Evolutionary conservation across 2,888 invertebrate genomes (phyloP).

Genomic region (Heliconius hortense): DNA sequence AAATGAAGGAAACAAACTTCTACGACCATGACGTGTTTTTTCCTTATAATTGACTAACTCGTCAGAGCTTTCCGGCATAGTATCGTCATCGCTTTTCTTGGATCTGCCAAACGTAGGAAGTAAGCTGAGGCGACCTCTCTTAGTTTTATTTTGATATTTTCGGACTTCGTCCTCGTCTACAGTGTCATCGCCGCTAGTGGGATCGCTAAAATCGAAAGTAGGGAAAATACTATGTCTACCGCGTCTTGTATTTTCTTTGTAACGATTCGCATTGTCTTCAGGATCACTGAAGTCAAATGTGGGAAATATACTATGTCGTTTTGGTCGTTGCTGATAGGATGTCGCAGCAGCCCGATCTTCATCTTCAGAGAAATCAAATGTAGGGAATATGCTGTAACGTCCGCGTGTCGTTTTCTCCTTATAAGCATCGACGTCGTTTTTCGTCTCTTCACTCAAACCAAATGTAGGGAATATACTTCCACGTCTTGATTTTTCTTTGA

Average conservation of each 20-base stretch:
- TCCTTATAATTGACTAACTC: slow-evolving; percentile 73
- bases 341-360: slow-evolving; percentile 61
- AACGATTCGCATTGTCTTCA: slow-evolving; percentile 62
- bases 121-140: slow-evolving; percentile 69
- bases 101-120: slow-evolving; percentile 72
- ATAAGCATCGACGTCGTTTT: slow-evolving; percentile 60
- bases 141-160: slow-evolving; percentile 70
- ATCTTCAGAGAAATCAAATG: slow-evolving; percentile 72
- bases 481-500: slow-evolving; percentile 56
- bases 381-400: slow-evolving; percentile 68
- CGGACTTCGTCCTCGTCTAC: slow-evolving; percentile 71
- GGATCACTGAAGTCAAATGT: slow-evolving; percentile 71
- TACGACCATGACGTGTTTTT: slow-evolving; percentile 66
- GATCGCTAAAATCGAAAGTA: slow-evolving; percentile 67
- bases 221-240: slow-evolving; percentile 74
- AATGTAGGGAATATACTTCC: slow-evolving; percentile 70
- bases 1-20: slow-evolving; percentile 72
- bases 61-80: slow-evolving; percentile 73
- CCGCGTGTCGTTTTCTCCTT: slow-evolving; percentile 64
- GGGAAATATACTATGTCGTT: slow-evolving; percentile 71
- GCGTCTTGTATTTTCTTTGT: slow-evolving; percentile 67
- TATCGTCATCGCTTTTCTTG: slow-evolving; percentile 60
- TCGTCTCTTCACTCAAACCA: slow-evolving; percentile 57
- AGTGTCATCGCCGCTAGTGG: slow-evolving; percentile 63
- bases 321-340: slow-evolving; percentile 62